Evolutionary conservation across 2,797 vertebrate species (phyloP).

Genomic region (Craterocephalus amniculus): DNA sequence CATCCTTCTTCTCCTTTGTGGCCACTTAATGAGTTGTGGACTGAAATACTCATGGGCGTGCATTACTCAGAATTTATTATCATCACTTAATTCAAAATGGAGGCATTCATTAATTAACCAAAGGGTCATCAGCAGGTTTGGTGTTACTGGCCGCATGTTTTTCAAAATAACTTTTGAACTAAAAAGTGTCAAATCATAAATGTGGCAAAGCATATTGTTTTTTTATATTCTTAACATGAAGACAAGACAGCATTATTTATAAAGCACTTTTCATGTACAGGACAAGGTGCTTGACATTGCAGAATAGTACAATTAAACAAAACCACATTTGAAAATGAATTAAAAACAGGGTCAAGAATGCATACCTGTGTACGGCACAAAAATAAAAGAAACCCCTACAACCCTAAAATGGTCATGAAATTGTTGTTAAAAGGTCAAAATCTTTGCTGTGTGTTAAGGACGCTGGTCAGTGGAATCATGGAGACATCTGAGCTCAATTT

Average conservation of each 20-base stretch:
- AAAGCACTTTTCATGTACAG: too few species aligned
- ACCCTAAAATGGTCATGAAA: constrained; percentile 39
- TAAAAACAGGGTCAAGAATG: constrained; percentile 21
- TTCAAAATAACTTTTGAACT: background rate
- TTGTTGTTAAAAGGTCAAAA: constrained; percentile 49
- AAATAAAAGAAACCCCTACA: background rate
- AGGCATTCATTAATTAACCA: background rate
- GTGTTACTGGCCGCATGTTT: background rate
- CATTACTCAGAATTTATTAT: background rate
- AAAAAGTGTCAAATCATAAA: background rate
- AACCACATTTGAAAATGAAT: too few species aligned
- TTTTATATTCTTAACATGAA: constrained; percentile 1
- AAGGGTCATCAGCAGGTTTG: background rate
- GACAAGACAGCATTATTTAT: too few species aligned
- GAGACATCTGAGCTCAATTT: constrained; percentile 14
- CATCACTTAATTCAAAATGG: background rate
- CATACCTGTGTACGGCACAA: constrained; percentile 28
- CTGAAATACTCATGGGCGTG: too few species aligned
- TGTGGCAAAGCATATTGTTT: background rate
- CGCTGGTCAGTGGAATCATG: constrained; percentile 7
- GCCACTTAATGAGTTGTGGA: too few species aligned
- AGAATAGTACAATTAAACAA: too few species aligned
- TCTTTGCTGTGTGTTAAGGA: constrained; percentile 25
- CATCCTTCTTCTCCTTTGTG: too few species aligned
- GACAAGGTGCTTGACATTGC: too few species aligned